Conservation (phyloP, 2,113 vertebrate genomes). For the Lycaon pictus region DNA sequence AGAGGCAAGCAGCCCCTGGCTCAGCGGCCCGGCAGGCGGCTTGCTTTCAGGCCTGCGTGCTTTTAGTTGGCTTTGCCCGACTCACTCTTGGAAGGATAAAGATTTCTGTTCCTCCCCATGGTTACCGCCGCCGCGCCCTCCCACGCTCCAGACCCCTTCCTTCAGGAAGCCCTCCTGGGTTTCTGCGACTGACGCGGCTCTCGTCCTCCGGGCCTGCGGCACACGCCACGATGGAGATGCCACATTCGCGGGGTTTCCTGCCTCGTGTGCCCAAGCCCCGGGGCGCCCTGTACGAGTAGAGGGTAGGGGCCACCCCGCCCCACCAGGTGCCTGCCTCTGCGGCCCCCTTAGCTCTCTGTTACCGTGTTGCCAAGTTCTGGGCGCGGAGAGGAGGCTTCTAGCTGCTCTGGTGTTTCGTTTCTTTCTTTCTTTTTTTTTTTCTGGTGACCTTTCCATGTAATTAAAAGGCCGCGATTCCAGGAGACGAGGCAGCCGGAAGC, state of each 20-base stretch:
- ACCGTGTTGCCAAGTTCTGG: conserved; percentile 4
- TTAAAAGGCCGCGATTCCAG: conserved; percentile 78
- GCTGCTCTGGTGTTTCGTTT: neutral
- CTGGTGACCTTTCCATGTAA: conserved; percentile 77
- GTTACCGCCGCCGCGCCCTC: no score
- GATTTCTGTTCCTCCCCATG: neutral
- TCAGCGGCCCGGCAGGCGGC: rapidly evolving
- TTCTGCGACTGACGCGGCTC: neutral
- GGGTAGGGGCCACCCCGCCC: no score
- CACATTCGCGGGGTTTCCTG: rapidly evolving
- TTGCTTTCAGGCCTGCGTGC: no score
- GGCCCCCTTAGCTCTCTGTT: neutral
- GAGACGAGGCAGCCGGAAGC: conserved; percentile 56
- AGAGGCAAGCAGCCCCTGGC: rapidly evolving
- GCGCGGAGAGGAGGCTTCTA: neutral
- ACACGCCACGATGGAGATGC: rapidly evolving
- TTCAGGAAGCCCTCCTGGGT: conserved; percentile 27
- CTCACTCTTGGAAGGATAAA: neutral
- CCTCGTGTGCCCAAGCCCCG: neutral
- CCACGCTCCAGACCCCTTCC: neutral
- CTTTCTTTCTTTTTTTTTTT: neutral
- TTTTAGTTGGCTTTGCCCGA: rapidly evolving
- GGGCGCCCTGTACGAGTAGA: no score
- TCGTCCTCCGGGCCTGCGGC: neutral
- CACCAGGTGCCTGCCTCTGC: rapidly evolving